phyloP scores from a whole-genome alignment of 2,113 vertebrate genomes.

The Peromyscus leucopus region DNA sequence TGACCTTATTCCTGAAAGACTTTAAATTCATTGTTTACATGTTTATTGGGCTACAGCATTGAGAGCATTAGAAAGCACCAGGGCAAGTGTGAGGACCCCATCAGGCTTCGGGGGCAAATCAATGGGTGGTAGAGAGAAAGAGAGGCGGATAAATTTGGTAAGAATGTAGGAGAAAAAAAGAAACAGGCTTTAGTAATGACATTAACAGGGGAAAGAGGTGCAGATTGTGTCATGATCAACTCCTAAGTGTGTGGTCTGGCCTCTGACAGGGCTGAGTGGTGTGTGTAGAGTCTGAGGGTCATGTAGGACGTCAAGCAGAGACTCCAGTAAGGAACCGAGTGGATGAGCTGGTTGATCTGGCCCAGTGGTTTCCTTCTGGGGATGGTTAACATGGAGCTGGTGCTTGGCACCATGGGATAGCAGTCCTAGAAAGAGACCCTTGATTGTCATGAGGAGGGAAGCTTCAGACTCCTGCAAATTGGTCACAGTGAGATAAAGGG shows the following conservation, averaged over 20 bases:
- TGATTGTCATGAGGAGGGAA: neutral
- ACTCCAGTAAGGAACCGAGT: neutral
- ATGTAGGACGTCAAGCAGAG: neutral
- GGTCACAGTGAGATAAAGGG: neutral
- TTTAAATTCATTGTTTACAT: neutral
- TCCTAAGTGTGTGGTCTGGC: too few species aligned
- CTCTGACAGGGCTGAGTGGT: neutral
- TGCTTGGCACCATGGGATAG: neutral
- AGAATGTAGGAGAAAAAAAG: neutral
- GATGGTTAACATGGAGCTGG: neutral
- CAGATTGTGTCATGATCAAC: neutral
- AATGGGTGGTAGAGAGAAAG: neutral
- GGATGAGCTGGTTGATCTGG: neutral
- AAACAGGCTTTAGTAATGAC: neutral
- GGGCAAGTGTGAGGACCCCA: neutral
- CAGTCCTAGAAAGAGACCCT: neutral
- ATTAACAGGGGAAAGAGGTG: neutral
- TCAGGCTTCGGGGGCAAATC: neutral
- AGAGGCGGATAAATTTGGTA: neutral
- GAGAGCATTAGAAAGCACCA: neutral
- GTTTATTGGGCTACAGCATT: neutral
- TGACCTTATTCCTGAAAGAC: neutral
- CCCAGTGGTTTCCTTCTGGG: neutral
- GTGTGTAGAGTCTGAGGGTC: neutral
- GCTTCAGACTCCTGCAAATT: neutral